Base-by-base conservation (phyloP, 2,888 invertebrate genomes). In the Barypeithes pellucidus region DNA sequence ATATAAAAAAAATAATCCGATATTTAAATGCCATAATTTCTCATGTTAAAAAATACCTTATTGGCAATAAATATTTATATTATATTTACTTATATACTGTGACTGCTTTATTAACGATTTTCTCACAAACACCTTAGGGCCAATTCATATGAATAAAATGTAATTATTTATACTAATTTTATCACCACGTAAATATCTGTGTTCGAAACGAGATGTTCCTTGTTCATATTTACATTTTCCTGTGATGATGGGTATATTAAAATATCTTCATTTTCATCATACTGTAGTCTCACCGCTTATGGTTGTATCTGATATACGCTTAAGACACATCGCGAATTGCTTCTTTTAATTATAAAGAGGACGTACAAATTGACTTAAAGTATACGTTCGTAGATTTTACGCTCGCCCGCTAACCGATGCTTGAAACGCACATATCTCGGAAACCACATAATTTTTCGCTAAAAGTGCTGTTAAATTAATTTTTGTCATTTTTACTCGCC, bases 181-280 rank as follows among this genome's bases (percentile, higher is more conserved):
- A 50, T 50, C 50, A 24, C 50, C 22, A 12, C 9, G n/a, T 50
- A 50, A 50, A 50, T 22, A 50, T 50, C 50, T 50, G 22, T 50
- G 50, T 50, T 22, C n/a, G 14, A 20, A 50, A 50, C 50, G 24
- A 22, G 22, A 22, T 7, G 20, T 50, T 50, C 50, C 50, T 50
- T 22, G 20, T 50, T 22, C 20, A 50, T 50, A 22, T 22, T 50
- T 50, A 29, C 47, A 47, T 63, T 63, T 63, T 63, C 63, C 63
- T 47, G n/a, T 29, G 61, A 41, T 41, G 41, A 22, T 33, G 9
- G 24, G 14, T 20, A 9, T 29, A 29, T 29, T 29, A 29, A 63
- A 63, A 63, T 63, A 63, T 63, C 63, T 63, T 47, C 33, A 63
- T 63, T 63, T 24, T 33, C 47, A 47, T 63, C 63, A 43, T 29